Evolutionary conservation across 2,113 vertebrate genomes (phyloP), one percentile per base, ranked within the genome.

Genomic region (Dinomys branickii): DNA sequence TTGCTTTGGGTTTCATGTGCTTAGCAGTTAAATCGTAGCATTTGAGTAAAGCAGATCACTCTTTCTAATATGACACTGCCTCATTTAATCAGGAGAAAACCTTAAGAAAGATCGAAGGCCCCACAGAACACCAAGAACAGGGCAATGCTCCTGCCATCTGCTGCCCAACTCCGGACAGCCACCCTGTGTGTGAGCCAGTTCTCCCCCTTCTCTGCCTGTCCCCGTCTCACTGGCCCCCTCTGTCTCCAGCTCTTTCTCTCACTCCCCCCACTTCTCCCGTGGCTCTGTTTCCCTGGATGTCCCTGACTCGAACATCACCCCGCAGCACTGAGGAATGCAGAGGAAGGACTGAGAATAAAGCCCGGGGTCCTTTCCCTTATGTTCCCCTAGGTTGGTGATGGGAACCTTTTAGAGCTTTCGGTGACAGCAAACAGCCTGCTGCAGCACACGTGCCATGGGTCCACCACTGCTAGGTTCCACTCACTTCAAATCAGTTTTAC

Each of bases 131-230:
- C 52, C 9, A 61, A 41, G 10, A 82, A 92, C 83, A 93, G 10
- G 22, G 41, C 71, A 2, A 17, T n/a, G 7, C 67, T 71, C n/a
- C 69, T n/a, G 20, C 69, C n/a, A 1, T 10, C 35, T 8, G 67
- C 19, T 10, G n/a, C 7, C 2, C 17, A 0, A 2, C 35, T 20
- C 6, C 17, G 20, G 67, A 7, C 7, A 8, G 10, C 35, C 67
- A n/a, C 67, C n/a, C 1, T 35, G n/a, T 1, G 67, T 38, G 17
- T 20, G 6, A 20, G 17, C 65, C 6, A 6, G 7, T n/a, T n/a
- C 67, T 69, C 65, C 19, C 33, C 33, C n/a, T 33, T 35, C 61
- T 33, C 54, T 56, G 12, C 19, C 56, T 58, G 4, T 58, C 19
- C 22, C 19, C 7, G 20, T 22, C 58, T 58, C 58, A n/a, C n/a